Percentiles rank a stretch among this genome's conserved stretches.
phyloP scores from a whole-genome alignment of 2,113 vertebrate genomes.

The Oxyruncus cristatus region DNA sequence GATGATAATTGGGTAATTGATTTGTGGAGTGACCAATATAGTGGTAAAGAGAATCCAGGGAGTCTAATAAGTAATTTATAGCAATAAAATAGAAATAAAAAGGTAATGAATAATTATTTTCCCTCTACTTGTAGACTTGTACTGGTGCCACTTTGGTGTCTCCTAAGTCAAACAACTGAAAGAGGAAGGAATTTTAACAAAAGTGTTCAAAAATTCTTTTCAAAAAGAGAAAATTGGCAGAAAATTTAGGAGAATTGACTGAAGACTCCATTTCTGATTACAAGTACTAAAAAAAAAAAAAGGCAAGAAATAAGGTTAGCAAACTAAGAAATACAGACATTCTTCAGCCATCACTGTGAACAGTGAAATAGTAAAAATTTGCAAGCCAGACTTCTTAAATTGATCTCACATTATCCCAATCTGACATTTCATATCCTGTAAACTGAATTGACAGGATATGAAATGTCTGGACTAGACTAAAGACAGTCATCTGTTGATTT shows the following conservation, averaged over 20 bases:
- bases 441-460: background rate
- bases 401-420: background rate
- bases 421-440: background rate
- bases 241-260: background rate
- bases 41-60: background rate
- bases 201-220: background rate
- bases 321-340: background rate
- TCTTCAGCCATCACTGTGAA: background rate
- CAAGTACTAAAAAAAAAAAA: background rate
- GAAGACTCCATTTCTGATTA: background rate
- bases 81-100: background rate
- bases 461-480: background rate
- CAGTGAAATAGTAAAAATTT: background rate
- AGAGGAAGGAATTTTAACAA: background rate
- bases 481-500: background rate
- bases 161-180: background rate
- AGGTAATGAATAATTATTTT: background rate
- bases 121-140: background rate
- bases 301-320: background rate
- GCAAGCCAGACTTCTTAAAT: background rate
- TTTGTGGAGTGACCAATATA: background rate
- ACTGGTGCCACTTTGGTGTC: background rate
- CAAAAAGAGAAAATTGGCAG: background rate
- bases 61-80: background rate
- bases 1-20: background rate